Conservation (phyloP, 1,140 invertebrate genomes). For the Dermatophagoides farinae region DNA sequence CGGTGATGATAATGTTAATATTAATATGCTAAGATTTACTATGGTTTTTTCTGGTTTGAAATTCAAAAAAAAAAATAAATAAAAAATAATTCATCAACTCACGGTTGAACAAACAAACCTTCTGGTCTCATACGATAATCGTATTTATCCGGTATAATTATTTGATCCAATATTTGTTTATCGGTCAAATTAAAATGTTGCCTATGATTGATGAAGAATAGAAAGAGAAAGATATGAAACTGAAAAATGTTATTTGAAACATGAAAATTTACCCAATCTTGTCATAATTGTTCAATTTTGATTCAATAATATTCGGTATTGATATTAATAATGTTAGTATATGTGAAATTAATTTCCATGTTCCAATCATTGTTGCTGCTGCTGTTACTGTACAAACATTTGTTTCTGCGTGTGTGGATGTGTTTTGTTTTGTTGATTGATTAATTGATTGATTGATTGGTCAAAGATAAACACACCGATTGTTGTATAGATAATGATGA, state of each 20-base stretch:
- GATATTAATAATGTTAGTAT: too few species aligned
- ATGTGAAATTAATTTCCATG: too few species aligned
- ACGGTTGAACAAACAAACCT: constrained; percentile 8
- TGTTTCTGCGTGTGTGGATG: too few species aligned
- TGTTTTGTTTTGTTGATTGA: too few species aligned
- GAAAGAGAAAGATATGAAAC: background rate
- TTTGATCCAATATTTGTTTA: constrained; percentile 18
- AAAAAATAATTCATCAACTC: background rate
- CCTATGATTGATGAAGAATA: background rate
- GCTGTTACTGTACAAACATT: too few species aligned
- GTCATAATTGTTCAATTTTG: background rate
- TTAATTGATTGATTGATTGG: too few species aligned
- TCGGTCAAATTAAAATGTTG: constrained; percentile 17
- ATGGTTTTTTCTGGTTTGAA: constrained; percentile 55
- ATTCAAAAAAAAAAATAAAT: constrained; percentile 18
- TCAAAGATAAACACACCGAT: too few species aligned
- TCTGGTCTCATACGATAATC: constrained; percentile 16
- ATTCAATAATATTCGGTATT: too few species aligned
- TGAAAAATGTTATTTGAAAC: background rate
- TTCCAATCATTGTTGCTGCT: too few species aligned
- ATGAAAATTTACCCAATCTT: background rate
- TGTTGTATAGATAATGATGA: too few species aligned
- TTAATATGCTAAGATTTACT: constrained; percentile 74
- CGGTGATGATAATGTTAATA: constrained; percentile 73
- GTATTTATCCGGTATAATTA: constrained; percentile 17